Evolutionary conservation across 2,888 invertebrate genomes (phyloP).

Genomic region (Lepidochitona cinerea): DNA sequence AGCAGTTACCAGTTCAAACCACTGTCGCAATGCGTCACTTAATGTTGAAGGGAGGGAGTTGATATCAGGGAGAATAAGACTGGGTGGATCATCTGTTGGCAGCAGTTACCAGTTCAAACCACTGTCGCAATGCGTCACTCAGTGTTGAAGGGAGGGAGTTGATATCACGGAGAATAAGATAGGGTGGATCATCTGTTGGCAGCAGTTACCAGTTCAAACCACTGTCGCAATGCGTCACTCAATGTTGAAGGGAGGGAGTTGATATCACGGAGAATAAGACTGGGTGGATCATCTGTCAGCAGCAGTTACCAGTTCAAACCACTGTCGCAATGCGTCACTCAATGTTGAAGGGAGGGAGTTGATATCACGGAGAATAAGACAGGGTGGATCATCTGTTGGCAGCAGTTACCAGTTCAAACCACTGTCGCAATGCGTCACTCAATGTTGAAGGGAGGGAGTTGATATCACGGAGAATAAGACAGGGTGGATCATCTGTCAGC

Average conservation of each 20-base stretch:
- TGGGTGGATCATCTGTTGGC: not conserved
- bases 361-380: constrained; percentile 92
- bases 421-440: constrained; percentile 97
- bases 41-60: constrained; percentile 89
- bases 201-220: constrained; percentile 91
- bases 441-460: no score
- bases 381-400: constrained; percentile 97
- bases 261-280: constrained; percentile 86
- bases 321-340: constrained; percentile 96
- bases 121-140: constrained; percentile 96
- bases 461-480: constrained; percentile 82
- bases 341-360: constrained; percentile 89
- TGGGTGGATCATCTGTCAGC: not conserved
- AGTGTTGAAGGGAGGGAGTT: constrained; percentile 89
- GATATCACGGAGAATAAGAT: constrained; percentile 92
- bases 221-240: constrained; percentile 96
- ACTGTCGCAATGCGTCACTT: constrained; percentile 96
- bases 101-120: constrained; percentile 91
- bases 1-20: constrained; percentile 91
- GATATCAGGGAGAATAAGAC: constrained; percentile 86
- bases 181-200: constrained; percentile 79
- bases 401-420: constrained; percentile 99
- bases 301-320: constrained; percentile 91
- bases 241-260: constrained; percentile 89
- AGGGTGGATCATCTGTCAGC: not conserved